phyloP scores from a whole-genome alignment of 1,140 invertebrate genomes.

The Maniola jurtina region DNA sequence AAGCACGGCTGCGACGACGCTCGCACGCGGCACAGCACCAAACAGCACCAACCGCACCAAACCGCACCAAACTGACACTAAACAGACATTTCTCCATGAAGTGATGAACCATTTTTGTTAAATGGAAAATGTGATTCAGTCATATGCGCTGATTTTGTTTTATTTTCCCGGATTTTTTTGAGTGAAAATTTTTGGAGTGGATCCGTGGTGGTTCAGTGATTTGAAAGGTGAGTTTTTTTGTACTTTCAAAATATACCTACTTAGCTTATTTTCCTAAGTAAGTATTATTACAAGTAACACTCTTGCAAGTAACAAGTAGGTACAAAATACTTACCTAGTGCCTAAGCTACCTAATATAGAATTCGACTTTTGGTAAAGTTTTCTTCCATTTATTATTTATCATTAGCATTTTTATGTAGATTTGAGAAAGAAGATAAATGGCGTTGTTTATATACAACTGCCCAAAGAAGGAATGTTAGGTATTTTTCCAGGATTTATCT shows the following conservation, averaged over 20 bases:
- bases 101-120: conserved; percentile 69
- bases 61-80: not conserved
- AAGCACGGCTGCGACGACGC: not conserved
- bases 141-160: conserved; percentile 32
- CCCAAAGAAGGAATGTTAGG: too few relatives aligned
- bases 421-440: too few relatives aligned
- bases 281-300: not conserved
- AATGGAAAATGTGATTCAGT: conserved; percentile 71
- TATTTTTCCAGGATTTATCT: too few relatives aligned
- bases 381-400: too few relatives aligned
- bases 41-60: not conserved
- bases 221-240: conserved; percentile 16
- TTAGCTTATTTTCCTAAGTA: not conserved
- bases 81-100: not conserved
- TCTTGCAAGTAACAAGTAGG: too few relatives aligned
- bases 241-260: not conserved
- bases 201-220: conserved; percentile 32
- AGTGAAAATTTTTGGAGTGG: conserved; percentile 37
- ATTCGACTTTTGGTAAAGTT: too few relatives aligned
- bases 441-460: too few relatives aligned
- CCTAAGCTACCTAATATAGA: too few relatives aligned
- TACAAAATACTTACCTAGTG: too few relatives aligned
- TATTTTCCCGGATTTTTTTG: conserved; percentile 40
- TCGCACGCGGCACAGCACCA: not conserved
- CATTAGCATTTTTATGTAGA: too few relatives aligned